Conservation (phyloP, 2,797 vertebrate species). For the Anolis apletophallus region DNA sequence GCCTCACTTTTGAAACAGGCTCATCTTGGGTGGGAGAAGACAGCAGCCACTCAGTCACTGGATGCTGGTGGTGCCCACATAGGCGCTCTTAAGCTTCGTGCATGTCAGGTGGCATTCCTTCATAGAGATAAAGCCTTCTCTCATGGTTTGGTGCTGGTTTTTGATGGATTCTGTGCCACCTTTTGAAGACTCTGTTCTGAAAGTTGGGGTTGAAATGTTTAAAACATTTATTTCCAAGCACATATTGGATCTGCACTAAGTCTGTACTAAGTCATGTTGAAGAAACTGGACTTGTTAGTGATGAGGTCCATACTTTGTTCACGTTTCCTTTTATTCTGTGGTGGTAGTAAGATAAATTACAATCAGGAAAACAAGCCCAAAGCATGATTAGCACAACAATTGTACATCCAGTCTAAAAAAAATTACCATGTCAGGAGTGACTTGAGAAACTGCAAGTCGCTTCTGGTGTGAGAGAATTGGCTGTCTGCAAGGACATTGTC, state of each 20-base stretch:
- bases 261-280: not conserved
- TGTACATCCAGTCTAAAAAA: not conserved
- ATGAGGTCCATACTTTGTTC: not conserved
- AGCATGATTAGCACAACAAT: not conserved
- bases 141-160: not conserved
- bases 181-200: not conserved
- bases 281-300: not conserved
- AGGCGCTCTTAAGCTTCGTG: not conserved
- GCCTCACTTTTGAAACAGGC: conserved; percentile 36
- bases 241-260: too few relatives aligned
- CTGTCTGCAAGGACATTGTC: too few relatives aligned
- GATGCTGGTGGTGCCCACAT: not conserved
- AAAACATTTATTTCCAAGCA: not conserved
- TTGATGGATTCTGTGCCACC: not conserved
- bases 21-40: too few relatives aligned
- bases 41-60: not conserved
- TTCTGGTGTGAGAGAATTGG: too few relatives aligned
- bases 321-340: not conserved
- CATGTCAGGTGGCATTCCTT: not conserved
- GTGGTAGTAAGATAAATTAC: not conserved
- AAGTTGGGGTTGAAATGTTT: not conserved
- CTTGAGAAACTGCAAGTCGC: too few relatives aligned
- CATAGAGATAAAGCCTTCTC: not conserved
- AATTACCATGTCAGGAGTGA: too few relatives aligned
- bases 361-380: not conserved